Base-by-base conservation (phyloP, 2,888 invertebrate genomes). In the Rutpela maculata region DNA sequence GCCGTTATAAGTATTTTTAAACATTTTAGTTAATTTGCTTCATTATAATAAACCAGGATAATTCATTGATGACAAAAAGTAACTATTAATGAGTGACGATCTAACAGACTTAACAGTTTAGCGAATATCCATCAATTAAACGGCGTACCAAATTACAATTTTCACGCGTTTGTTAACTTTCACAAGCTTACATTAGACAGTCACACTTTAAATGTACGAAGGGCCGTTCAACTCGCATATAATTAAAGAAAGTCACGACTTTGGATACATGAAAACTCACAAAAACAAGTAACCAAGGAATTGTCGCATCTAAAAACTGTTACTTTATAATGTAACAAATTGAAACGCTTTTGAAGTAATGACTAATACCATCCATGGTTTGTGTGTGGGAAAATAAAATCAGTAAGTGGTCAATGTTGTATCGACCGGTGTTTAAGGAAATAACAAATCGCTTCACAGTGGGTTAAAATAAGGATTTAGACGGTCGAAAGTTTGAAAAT, bases 151-250 rank as follows among this genome's bases (percentile, higher is more conserved):
- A 50, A 50, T 15, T n/a, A n/a, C n/a, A 50, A n/a, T 50, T 50
- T 50, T 50, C 50, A 50, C 50, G 31, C n/a, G 18, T 22, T n/a
- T 60, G 26, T 60, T n/a, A 19, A 31, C 60, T 60, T 60, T 60
- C 60, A 60, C 60, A 15, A n/a, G 60, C 31, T 4, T 17, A 50
- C 50, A 50, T 50, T 50, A 50, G 50, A 35, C 17, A 63, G 62
- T 35, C 17, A 63, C 35, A 35, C 31, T 35, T 35, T 31, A 63
- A 63, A 63, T 63, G 17, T 35, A 35, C 35, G 17, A 63, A 63
- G 17, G 31, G 62, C 26, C 62, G 35, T 63, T 63, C 62, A 63
- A 63, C 62, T n/a, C 31, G 62, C 35, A 63, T 63, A 35, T 63
- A 35, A 63, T 63, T 63, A 63, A 31, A n/a, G 35, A 63, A 1